Conservation (phyloP, 2,888 invertebrate genomes). For the Hydropsyche betteni region DNA sequence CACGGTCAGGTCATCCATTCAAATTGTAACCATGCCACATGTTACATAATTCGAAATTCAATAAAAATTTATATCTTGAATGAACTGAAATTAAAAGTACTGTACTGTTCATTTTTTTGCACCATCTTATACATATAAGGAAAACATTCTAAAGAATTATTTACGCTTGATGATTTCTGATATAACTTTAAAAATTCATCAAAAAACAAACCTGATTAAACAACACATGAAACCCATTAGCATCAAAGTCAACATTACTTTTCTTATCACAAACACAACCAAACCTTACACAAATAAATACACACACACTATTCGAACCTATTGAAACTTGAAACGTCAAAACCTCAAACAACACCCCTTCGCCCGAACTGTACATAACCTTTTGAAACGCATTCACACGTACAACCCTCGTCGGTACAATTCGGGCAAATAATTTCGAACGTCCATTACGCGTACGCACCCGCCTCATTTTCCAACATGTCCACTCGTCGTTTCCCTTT, state of each 20-base stretch:
- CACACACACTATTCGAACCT: too few species aligned
- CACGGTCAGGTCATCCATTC: too few species aligned
- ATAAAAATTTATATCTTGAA: too few species aligned
- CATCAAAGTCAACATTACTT: background rate
- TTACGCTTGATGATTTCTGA: conserved; percentile 2
- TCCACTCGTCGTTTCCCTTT: conserved; percentile 6
- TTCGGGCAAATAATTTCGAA: background rate
- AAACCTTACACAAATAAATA: too few species aligned
- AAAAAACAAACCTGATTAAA: conserved; percentile 1
- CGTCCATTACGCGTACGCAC: conserved; percentile 6
- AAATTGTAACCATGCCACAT: too few species aligned
- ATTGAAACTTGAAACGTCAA: too few species aligned
- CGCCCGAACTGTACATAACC: background rate
- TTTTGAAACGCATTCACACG: conserved; percentile 2
- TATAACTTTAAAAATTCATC: background rate
- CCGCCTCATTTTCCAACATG: conserved; percentile 8
- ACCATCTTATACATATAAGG: background rate
- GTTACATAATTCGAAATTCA: too few species aligned
- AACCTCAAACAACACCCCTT: background rate
- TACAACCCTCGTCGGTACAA: conserved; percentile 2
- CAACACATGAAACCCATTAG: conserved; percentile 28
- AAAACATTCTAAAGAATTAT: background rate
- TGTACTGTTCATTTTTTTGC: too few species aligned
- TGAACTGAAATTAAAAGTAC: too few species aligned
- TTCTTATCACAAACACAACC: too few species aligned